A percentile compares a stretch with the other conserved stretches of the same genome.
Conservation (phyloP, 1,140 invertebrate species). For the Pygmarrhopalites habei region DNA sequence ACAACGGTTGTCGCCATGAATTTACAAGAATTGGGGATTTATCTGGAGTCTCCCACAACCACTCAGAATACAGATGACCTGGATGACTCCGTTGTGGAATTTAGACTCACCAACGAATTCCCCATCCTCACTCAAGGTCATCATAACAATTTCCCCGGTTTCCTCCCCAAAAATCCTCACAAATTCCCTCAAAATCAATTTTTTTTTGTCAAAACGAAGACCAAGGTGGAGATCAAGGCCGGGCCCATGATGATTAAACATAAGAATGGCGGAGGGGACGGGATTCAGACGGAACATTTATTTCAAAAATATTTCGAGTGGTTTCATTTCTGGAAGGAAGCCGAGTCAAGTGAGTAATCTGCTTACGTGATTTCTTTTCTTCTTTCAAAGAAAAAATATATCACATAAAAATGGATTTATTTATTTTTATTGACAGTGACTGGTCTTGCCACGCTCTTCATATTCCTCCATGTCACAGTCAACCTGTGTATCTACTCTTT, state of each 20-base stretch:
- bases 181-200: neutral
- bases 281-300: neutral
- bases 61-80: neutral
- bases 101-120: neutral
- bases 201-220: neutral
- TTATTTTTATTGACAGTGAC: too few relatives aligned
- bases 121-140: neutral
- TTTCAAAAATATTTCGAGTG: neutral
- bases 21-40: neutral
- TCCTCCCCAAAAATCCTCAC: too few relatives aligned
- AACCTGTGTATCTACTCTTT: constrained; percentile 4
- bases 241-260: neutral
- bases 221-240: neutral
- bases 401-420: too few relatives aligned
- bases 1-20: neutral
- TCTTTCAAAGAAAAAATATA: too few relatives aligned
- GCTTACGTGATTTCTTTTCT: too few relatives aligned
- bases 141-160: neutral
- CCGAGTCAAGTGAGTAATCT: too few relatives aligned
- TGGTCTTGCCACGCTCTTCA: neutral
- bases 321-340: neutral
- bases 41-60: neutral
- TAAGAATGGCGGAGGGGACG: neutral
- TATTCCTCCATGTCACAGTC: neutral
- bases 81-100: too few relatives aligned